Evolutionary conservation across 2,888 invertebrate genomes (phyloP).

Genomic region (Ectemnius cavifrons): DNA sequence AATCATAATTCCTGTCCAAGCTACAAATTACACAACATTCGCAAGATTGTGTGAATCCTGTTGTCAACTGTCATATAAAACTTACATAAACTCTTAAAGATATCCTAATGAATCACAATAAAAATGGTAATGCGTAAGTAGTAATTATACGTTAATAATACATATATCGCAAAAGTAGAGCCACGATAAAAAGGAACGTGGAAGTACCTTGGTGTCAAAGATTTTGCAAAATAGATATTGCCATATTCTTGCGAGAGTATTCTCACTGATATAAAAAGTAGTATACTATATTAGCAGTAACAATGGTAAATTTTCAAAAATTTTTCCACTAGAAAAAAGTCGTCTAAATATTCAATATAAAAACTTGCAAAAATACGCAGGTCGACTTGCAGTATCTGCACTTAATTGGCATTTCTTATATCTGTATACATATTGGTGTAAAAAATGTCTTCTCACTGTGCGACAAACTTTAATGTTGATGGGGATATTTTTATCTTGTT

Average conservation of each 20-base stretch:
- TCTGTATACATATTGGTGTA: constrained; percentile 23
- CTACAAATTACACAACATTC: constrained; percentile 48
- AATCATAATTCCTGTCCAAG: constrained; percentile 24
- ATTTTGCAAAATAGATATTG: constrained; percentile 21
- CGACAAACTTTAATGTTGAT: constrained; percentile 38
- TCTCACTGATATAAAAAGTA: constrained; percentile 9
- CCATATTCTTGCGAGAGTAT: constrained; percentile 13
- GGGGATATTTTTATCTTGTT: constrained; percentile 24
- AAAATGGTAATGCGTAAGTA: constrained; percentile 46
- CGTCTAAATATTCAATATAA: constrained; percentile 46
- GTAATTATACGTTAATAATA: constrained; percentile 32
- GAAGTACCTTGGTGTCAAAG: no score
- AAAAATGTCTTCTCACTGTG: constrained; percentile 24
- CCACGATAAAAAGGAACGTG: constrained; percentile 29
- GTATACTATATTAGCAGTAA: constrained; percentile 39
- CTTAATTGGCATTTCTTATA: constrained; percentile 41
- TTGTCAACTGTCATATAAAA: constrained; percentile 46
- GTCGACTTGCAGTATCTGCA: constrained; percentile 34
- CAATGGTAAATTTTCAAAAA: constrained; percentile 48
- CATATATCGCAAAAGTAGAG: constrained; percentile 31
- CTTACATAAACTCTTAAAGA: constrained; percentile 39
- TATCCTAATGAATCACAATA: constrained; percentile 54
- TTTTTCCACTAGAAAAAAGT: constrained; percentile 35
- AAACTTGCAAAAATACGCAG: constrained; percentile 59
- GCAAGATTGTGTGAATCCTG: constrained; percentile 34